A percentile compares a stretch with the other conserved stretches of the same genome.
Conservation (phyloP, 2,888 invertebrate species). For the Hesperia comma region DNA sequence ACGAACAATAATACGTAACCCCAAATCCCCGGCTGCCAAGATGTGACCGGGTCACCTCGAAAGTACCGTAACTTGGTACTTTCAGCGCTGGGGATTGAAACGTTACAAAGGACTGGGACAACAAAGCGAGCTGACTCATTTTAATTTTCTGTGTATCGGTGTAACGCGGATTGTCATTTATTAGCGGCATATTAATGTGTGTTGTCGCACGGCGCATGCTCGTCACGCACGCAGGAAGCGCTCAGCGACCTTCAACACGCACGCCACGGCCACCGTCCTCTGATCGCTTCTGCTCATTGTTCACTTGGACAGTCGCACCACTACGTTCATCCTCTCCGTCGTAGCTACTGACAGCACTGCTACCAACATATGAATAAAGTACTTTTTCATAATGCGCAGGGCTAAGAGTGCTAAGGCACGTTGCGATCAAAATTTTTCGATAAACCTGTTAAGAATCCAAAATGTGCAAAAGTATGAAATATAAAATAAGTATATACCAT, state of each 20-base stretch:
- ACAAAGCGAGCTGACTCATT: constrained; percentile 4
- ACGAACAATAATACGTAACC: constrained; percentile 51
- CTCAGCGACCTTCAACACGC: constrained; percentile 71
- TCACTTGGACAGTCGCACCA: constrained; percentile 45
- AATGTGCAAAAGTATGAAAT: too few relatives aligned
- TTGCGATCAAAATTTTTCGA: too few relatives aligned
- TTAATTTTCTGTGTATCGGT: constrained; percentile 29
- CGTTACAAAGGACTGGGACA: constrained; percentile 20
- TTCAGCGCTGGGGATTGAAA: constrained; percentile 22
- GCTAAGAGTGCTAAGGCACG: too few relatives aligned
- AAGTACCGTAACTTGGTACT: constrained; percentile 52
- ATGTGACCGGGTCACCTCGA: constrained; percentile 65
- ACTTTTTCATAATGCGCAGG: too few relatives aligned
- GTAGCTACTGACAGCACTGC: too few relatives aligned
- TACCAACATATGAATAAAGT: too few relatives aligned
- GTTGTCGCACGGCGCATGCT: constrained; percentile 58
- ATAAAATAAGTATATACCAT: too few relatives aligned
- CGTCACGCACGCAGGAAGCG: constrained; percentile 82
- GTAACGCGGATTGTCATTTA: constrained; percentile 33
- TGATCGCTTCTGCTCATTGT: constrained; percentile 64
- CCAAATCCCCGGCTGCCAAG: constrained; percentile 53
- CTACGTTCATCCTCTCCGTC: background rate
- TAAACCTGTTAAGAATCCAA: too few relatives aligned
- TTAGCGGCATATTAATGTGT: constrained; percentile 39
- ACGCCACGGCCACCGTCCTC: constrained; percentile 72